Evolutionary conservation across 64 coral and sea anemone genomes (phyloP).

Genomic region (Platygyra sinensis): DNA sequence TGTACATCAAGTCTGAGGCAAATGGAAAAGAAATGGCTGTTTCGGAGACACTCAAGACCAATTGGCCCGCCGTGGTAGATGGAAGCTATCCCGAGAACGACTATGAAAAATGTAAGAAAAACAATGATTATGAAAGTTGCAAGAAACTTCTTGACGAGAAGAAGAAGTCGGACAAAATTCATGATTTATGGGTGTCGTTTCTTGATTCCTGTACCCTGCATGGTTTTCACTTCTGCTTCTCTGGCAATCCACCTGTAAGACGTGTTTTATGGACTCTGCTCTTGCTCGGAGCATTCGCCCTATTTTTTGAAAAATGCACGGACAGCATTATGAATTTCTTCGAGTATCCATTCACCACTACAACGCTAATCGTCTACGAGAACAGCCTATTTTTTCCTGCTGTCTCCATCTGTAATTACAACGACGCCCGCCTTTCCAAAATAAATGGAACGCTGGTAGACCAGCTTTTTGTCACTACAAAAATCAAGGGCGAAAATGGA

Average conservation of each 20-base stretch:
- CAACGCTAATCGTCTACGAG: conserved; percentile 76
- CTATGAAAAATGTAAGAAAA: conserved; percentile 58
- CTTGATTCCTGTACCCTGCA: conserved; percentile 73
- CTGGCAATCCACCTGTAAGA: conserved; percentile 73
- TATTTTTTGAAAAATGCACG: conserved; percentile 89
- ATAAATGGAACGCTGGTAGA: conserved; percentile 84
- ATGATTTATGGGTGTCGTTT: conserved; percentile 74
- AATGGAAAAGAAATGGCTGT: conserved; percentile 54
- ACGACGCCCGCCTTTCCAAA: conserved; percentile 80
- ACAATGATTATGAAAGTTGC: conserved; percentile 66
- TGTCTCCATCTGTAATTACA: conserved; percentile 82
- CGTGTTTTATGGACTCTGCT: conserved; percentile 79
- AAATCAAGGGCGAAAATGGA: conserved; percentile 47
- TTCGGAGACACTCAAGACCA: conserved; percentile 38
- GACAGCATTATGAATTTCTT: conserved; percentile 78
- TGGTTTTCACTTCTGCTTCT: conserved; percentile 90
- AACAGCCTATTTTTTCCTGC: conserved; percentile 78
- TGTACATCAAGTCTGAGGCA: conserved; percentile 67
- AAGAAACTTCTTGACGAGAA: conserved; percentile 60
- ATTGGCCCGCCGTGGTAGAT: conserved; percentile 25
- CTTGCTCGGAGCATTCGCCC: conserved; percentile 70
- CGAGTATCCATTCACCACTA: conserved; percentile 86
- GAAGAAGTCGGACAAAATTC: conserved; percentile 80
- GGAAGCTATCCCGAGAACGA: conserved; percentile 34
- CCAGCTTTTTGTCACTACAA: conserved; percentile 24